Evolutionary conservation across 2,888 invertebrate species (phyloP), one percentile per base, ranked within the genome.

Genomic region (Cataglyphis cursor): DNA sequence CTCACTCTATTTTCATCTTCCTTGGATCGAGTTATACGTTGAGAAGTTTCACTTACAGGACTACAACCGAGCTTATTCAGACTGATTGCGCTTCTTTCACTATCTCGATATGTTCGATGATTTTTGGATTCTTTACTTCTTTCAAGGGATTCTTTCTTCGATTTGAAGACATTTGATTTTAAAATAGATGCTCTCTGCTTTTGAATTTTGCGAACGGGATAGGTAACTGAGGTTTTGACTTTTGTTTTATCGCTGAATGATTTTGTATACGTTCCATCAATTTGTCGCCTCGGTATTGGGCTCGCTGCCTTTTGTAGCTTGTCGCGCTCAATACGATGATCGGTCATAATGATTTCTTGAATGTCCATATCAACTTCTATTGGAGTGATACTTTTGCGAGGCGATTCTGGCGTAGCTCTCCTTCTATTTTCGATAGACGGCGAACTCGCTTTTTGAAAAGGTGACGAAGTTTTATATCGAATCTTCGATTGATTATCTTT

Each of bases 301-400:
- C 74, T 85, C 38, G 83, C 62, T n/a, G 72, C 44, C 31, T 64
- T 64, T 38, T 61, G 73, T 38, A 44, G 12, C 5, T 62, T 70
- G 24, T 68, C 57, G 24, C 35, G 51, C 57, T 89, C 85, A 9
- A 84, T 75, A 24, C 81, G 72, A 64, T 86, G 90, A 80, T 90
- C 88, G 31, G 88, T 57, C 66, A 90, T 85, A 5, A 81, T 84
- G 80, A 91, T 86, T 82, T 90, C 90, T 31, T 88, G 91, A 41
- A 83, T 73, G 44, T 84, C 86, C 21, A 81, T 24, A 57, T 85
- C 87, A 41, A 81, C 80, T 31, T 85, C 85, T n/a, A 21, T 64
- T 10, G 86, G 78, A 2, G 59, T 65, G 31, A 44, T 82, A 74
- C 82, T 85, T 61, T 62, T 82, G 18, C 72, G 66, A 54, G 80